phyloP scores from a whole-genome alignment of 2,113 vertebrate genomes.

The Thomomys bottae region DNA sequence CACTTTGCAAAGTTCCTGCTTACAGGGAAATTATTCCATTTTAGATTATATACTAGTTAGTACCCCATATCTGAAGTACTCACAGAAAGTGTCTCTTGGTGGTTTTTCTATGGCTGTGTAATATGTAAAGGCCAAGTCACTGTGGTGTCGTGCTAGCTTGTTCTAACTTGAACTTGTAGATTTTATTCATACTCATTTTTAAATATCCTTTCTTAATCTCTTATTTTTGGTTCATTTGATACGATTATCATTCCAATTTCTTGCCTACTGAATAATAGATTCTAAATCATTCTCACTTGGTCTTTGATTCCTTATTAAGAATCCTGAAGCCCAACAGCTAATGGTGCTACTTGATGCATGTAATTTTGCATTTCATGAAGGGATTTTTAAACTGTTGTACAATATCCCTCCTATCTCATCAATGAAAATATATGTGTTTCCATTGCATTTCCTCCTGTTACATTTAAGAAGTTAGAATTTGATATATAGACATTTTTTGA shows the following conservation, averaged over 20 bases:
- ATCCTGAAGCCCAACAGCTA: slow-evolving; percentile 71
- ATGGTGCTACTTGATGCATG: slow-evolving; percentile 64
- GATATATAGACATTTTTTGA: neutral
- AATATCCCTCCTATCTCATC: slow-evolving; percentile 24
- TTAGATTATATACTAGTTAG: slow-evolving; percentile 41
- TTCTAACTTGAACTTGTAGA: slow-evolving; percentile 72
- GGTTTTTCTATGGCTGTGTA: slow-evolving; percentile 35
- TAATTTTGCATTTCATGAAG: slow-evolving; percentile 56
- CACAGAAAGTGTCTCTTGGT: neutral
- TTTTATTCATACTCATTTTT: slow-evolving; percentile 78
- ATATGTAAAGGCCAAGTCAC: slow-evolving; percentile 60
- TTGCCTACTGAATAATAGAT: slow-evolving; percentile 77
- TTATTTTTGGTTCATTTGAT: slow-evolving; percentile 79
- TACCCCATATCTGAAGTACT: slow-evolving; percentile 23
- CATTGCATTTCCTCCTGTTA: slow-evolving; percentile 38
- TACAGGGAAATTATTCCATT: neutral
- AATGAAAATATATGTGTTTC: slow-evolving; percentile 30
- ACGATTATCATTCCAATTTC: slow-evolving; percentile 77
- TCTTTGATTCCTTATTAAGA: slow-evolving; percentile 80
- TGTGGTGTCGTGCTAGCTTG: slow-evolving; percentile 58
- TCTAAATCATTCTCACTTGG: slow-evolving; percentile 76
- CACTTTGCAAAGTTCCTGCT: slow-evolving; percentile 13
- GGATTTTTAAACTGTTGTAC: slow-evolving; percentile 19
- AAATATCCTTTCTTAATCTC: slow-evolving; percentile 78
- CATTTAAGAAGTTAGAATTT: slow-evolving; percentile 8